Evolutionary conservation across 2,888 invertebrate species (phyloP).

Genomic region (Bombyx huttoni): DNA sequence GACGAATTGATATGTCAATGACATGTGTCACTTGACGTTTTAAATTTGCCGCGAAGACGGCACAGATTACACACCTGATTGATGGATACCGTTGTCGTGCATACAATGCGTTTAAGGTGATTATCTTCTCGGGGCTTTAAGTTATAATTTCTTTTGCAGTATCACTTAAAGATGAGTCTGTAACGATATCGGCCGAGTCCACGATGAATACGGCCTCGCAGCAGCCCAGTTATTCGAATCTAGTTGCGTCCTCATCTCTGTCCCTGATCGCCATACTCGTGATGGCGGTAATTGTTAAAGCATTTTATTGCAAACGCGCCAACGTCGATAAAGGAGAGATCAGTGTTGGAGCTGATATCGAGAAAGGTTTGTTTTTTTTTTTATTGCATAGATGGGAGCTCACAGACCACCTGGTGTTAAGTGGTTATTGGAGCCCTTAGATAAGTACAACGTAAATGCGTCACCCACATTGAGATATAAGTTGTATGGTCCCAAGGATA

Average conservation of each 20-base stretch:
- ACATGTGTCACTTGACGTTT: too few species aligned
- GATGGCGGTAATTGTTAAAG: constrained; percentile 30
- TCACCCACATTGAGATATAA: too few species aligned
- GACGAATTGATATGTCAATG: too few species aligned
- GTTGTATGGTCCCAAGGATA: too few species aligned
- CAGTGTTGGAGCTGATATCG: constrained; percentile 28
- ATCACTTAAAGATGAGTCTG: constrained; percentile 41
- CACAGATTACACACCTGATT: too few species aligned
- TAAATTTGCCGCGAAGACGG: too few species aligned
- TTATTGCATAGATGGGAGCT: neutral
- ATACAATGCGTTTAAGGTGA: too few species aligned
- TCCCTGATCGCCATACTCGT: constrained; percentile 32
- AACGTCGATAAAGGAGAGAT: constrained; percentile 24
- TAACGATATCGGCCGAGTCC: constrained; percentile 47
- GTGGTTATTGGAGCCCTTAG: too few species aligned
- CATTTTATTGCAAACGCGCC: constrained; percentile 30
- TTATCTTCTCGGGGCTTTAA: too few species aligned
- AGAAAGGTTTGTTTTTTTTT: constrained; percentile 34
- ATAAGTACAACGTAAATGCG: too few species aligned
- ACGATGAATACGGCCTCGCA: constrained; percentile 33
- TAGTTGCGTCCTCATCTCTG: constrained; percentile 31
- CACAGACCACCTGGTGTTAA: too few species aligned
- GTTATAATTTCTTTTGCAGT: constrained; percentile 22
- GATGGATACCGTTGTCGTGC: too few species aligned
- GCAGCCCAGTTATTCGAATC: constrained; percentile 27